A percentile compares a stretch with the other conserved stretches of the same genome.
Evolutionary conservation across 2,888 invertebrate genomes (phyloP).

Genomic region (Congeria kusceri): DNA sequence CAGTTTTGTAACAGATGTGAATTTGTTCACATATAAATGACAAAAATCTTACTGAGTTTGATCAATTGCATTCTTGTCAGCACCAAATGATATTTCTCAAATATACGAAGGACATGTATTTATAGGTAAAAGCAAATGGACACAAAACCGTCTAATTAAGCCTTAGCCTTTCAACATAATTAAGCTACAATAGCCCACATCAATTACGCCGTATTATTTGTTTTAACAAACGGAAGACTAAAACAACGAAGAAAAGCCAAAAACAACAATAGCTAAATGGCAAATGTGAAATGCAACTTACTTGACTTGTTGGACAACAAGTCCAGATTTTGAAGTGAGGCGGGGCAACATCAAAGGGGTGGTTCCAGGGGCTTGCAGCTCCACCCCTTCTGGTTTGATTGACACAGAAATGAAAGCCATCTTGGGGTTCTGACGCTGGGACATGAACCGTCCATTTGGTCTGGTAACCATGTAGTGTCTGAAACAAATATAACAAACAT

Average conservation of each 20-base stretch:
- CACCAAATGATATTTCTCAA: too few relatives aligned
- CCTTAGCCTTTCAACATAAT: too few relatives aligned
- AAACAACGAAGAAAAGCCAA: too few relatives aligned
- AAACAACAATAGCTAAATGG: background rate
- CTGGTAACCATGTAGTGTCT: constrained; percentile 76
- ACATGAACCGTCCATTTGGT: constrained; percentile 71
- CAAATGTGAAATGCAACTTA: constrained; percentile 8
- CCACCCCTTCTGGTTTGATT: constrained; percentile 62
- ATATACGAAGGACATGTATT: too few relatives aligned
- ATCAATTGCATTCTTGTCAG: too few relatives aligned
- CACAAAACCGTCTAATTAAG: too few relatives aligned
- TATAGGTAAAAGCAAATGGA: too few relatives aligned
- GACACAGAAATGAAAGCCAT: constrained; percentile 71
- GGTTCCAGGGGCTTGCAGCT: constrained; percentile 74
- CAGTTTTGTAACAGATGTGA: background rate
- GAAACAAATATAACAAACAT: constrained; percentile 10
- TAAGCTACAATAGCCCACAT: too few relatives aligned
- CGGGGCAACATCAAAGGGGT: constrained; percentile 61
- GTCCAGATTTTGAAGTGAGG: constrained; percentile 23
- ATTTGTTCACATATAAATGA: too few relatives aligned
- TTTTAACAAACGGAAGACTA: too few relatives aligned
- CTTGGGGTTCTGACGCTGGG: constrained; percentile 70
- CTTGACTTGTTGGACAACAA: constrained; percentile 20
- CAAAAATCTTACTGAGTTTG: too few relatives aligned
- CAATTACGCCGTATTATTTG: too few relatives aligned